These are phyloP conservation scores for Caenorhabditis virilis DNA, from an alignment of 2,888 invertebrate genomes.

Conservation along the genomic window DNA sequence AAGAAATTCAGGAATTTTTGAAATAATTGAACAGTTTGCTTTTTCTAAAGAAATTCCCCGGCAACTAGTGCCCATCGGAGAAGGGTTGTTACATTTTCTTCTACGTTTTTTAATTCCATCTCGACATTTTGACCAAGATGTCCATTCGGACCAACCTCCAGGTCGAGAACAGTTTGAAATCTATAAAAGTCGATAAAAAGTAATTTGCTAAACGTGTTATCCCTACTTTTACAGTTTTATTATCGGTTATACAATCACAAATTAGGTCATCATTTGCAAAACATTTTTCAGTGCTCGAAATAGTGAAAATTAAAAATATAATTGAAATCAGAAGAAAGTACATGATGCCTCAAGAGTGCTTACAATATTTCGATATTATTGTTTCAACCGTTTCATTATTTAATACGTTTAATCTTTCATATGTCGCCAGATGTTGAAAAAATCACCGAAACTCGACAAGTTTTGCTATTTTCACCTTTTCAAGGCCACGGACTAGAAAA, in stretches of 20 bases:
- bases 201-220: neutral
- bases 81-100: slow-evolving; percentile 17
- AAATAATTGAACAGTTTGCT: neutral
- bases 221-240: neutral
- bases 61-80: slow-evolving; percentile 16
- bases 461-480: too few relatives aligned
- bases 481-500: neutral
- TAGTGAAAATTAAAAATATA: neutral
- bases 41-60: neutral
- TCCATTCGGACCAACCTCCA: slow-evolving; percentile 34
- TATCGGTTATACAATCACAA: neutral
- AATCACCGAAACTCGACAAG: neutral
- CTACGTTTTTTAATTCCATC: slow-evolving; percentile 24
- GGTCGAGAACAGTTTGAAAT: slow-evolving; percentile 21
- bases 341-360: neutral
- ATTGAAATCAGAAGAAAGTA: neutral
- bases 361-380: too few relatives aligned
- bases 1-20: slow-evolving; percentile 14
- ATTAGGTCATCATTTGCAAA: neutral
- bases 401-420: too few relatives aligned
- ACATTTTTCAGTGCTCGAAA: neutral
- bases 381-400: too few relatives aligned
- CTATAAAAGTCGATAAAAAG: slow-evolving; percentile 3
- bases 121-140: slow-evolving; percentile 35
- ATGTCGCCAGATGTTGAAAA: slow-evolving; percentile 27